Base-by-base conservation (phyloP, 2,888 invertebrate genomes). In the Drosophila paucipuncta region DNA sequence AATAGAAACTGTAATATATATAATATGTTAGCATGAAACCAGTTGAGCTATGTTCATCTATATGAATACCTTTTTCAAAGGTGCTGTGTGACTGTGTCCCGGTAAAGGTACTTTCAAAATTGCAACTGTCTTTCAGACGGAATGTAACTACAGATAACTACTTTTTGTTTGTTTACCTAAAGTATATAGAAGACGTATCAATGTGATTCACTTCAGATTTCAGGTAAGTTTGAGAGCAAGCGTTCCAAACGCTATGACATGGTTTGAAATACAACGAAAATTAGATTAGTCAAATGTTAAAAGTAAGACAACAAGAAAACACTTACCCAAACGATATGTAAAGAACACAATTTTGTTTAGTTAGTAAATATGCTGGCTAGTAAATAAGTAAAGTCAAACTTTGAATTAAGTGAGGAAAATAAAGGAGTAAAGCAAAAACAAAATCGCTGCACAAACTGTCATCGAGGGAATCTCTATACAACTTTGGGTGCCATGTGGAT, bases 371-470 rank as follows among this genome's bases (percentile, higher is more conserved):
- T 30, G 39, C 35, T 16, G 47, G 47, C 47, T 25, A 9, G 47
- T 25, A 47, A 47, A 47, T 47, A 16, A 47, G 47, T 28, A 28
- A 64, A 73, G 58, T 78, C 39, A 54, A 73, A 67, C 73, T 73
- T 58, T 43, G 53, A 54, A 53, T 70, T 28, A 39, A 57, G 52
- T 57, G 13, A 30, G 39, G n/a, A 58, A 31, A 70, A 33, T 30
- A 58, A n/a, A 18, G 9, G 33, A 37, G 37, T 37, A 39, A 35
- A 60, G 18, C 28, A 43, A 47, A 64, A 55, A 55, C 9, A 5
- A 65, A 67, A 54, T 73, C 49, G 37, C 52, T 31, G 47, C 67
- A 43, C 33, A 39, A 50, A 60, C 70, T 74, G 54, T 75, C 68
- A 53, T 61, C 60, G 47, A 33, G 59, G 39, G 28, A 61, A 61